A percentile compares a stretch with the other conserved stretches of the same genome.
Conservation (phyloP, 1,140 invertebrate species). For the Teleogryllus occipitalis region DNA sequence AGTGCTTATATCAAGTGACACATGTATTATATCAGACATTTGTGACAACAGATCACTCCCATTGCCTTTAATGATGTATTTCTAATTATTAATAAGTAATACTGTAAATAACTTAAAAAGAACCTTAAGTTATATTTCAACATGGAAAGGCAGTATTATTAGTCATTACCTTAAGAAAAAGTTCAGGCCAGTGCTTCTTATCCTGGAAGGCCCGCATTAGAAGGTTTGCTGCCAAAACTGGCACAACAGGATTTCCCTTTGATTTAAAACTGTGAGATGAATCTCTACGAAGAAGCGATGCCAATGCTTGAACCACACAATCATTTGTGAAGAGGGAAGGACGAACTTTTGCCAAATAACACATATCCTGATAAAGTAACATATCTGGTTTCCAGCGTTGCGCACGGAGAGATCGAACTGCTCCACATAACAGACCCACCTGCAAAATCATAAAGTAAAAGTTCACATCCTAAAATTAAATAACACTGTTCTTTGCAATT, state of each 20-base stretch:
- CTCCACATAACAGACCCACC: constrained; percentile 43
- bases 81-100: too few relatives aligned
- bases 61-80: too few relatives aligned
- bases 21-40: too few relatives aligned
- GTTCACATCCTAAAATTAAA: constrained; percentile 19
- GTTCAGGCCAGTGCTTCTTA: constrained; percentile 66
- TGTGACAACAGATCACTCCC: too few relatives aligned
- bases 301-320: constrained; percentile 66
- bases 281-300: constrained; percentile 75
- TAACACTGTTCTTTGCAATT: constrained; percentile 3
- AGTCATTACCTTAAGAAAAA: constrained; percentile 56
- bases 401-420: constrained; percentile 55
- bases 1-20: too few relatives aligned
- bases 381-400: constrained; percentile 72
- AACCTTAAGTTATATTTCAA: too few relatives aligned
- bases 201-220: constrained; percentile 73
- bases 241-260: constrained; percentile 72
- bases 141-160: not conserved
- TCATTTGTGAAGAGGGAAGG: constrained; percentile 73
- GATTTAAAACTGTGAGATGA: constrained; percentile 55
- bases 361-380: constrained; percentile 63
- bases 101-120: too few relatives aligned
- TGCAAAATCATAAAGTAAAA: constrained; percentile 26
- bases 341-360: constrained; percentile 73
- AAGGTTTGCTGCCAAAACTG: constrained; percentile 78